A percentile compares a stretch with the other conserved stretches of the same genome.
phyloP scores from a whole-genome alignment of 2,888 invertebrate genomes.

The Dendrolimus pini region DNA sequence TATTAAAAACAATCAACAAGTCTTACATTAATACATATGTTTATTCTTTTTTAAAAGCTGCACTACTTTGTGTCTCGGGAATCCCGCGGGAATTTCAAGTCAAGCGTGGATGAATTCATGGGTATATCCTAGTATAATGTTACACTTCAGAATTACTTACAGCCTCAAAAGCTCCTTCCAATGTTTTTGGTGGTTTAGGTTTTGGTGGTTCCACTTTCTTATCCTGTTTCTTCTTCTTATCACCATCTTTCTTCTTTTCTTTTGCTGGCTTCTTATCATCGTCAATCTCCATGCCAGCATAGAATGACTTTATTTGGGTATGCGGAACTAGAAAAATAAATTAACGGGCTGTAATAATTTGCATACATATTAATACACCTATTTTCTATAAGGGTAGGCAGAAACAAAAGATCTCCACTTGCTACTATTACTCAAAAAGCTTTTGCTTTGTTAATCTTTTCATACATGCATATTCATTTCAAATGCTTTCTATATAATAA shows the following conservation, averaged over 20 bases:
- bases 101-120: too few species aligned
- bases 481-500: conserved; percentile 13
- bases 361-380: too few species aligned
- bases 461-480: conserved; percentile 6
- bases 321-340: conserved; percentile 75
- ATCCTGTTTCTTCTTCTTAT: conserved; percentile 66
- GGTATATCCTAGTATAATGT: too few species aligned
- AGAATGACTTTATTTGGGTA: conserved; percentile 81
- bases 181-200: conserved; percentile 79
- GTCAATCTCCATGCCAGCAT: conserved; percentile 78
- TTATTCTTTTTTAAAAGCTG: too few species aligned
- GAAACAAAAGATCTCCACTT: too few species aligned
- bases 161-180: conserved; percentile 78
- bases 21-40: too few species aligned
- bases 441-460: neutral
- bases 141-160: too few species aligned
- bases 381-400: too few species aligned
- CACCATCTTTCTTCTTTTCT: conserved; percentile 67
- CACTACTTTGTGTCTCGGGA: too few species aligned
- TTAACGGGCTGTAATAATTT: neutral
- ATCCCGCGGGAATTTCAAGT: too few species aligned
- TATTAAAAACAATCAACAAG: too few species aligned
- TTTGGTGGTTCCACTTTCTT: conserved; percentile 73
- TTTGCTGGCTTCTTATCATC: conserved; percentile 77
- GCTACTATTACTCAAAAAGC: too few species aligned